Percentiles rank a stretch among this genome's conserved stretches.
phyloP scores from a whole-genome alignment of 2,888 invertebrate species.

The Griposia aprilina region DNA sequence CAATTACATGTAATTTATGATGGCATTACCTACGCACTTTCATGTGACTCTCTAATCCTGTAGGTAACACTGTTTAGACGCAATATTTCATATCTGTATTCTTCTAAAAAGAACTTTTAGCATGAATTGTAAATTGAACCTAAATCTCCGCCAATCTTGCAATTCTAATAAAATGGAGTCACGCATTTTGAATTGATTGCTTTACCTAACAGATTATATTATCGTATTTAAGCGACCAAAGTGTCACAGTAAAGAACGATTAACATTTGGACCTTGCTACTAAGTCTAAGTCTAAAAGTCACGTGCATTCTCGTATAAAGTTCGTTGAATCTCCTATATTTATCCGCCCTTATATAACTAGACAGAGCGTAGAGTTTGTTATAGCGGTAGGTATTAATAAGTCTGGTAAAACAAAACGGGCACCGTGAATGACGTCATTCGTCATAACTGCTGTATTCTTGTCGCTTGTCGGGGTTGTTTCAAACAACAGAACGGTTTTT shows the following conservation, averaged over 20 bases:
- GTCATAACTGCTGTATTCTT: conserved; percentile 36
- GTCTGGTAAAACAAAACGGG: conserved; percentile 43
- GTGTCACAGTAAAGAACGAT: conserved; percentile 50
- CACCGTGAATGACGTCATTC: conserved; percentile 52
- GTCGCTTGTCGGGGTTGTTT: conserved; percentile 27
- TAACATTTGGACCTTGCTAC: conserved; percentile 38
- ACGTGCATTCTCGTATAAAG: conserved; percentile 27
- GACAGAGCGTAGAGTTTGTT: conserved; percentile 31
- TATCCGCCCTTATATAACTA: conserved; percentile 46
- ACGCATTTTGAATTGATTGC: conserved; percentile 47
- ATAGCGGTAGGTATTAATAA: conserved; percentile 45
- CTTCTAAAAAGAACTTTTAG: conserved; percentile 4
- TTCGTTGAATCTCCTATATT: conserved; percentile 49
- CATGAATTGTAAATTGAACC: conserved; percentile 20
- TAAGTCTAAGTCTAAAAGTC: conserved; percentile 27
- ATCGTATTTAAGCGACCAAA: conserved; percentile 37
- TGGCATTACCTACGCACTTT: neutral
- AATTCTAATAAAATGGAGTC: conserved; percentile 48
- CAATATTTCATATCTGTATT: conserved; percentile 2
- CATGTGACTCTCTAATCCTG: neutral
- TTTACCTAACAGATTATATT: conserved; percentile 23
- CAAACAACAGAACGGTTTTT: conserved; percentile 13
- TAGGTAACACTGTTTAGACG: conserved; percentile 3
- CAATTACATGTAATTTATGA: neutral
- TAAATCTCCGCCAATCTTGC: conserved; percentile 27